A percentile compares a stretch with the other conserved stretches of the same genome.
Evolutionary conservation across 2,888 invertebrate genomes (phyloP).

Genomic region (Sesia bembeciformis): DNA sequence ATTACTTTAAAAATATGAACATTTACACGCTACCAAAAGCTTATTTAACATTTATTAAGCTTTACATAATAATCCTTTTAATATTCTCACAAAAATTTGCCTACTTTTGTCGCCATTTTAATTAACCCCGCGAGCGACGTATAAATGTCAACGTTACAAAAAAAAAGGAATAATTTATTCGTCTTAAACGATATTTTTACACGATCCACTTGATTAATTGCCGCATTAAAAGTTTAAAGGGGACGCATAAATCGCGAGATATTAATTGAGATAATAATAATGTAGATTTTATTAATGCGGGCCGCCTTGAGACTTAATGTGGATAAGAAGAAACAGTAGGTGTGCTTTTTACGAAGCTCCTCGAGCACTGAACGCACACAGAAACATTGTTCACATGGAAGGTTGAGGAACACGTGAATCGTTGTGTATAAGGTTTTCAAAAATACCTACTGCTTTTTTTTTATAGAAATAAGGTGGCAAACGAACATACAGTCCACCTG

Average conservation of each 20-base stretch:
- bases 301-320: slow-evolving; percentile 12
- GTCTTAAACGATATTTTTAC: slow-evolving; percentile 24
- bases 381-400: too few species aligned
- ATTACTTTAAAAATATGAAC: too few species aligned
- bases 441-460: too few species aligned
- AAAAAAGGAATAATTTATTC: slow-evolving; percentile 12
- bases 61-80: too few species aligned
- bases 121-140: slow-evolving; percentile 13
- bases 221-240: slow-evolving; percentile 37
- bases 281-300: slow-evolving; percentile 34
- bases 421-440: too few species aligned
- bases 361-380: too few species aligned
- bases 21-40: too few species aligned
- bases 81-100: too few species aligned
- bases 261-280: slow-evolving; percentile 44
- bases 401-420: too few species aligned
- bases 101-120: slow-evolving; percentile 1
- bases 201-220: slow-evolving; percentile 32
- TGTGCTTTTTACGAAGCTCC: background rate
- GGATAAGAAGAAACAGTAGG: background rate
- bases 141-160: slow-evolving; percentile 25
- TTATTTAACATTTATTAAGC: too few species aligned
- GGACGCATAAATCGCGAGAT: slow-evolving; percentile 36
- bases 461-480: too few species aligned
- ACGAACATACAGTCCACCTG: too few species aligned